These are phyloP conservation scores for Actenoides hombroni DNA, from an alignment of 2,113 vertebrate genomes.

Conservation along the genomic window DNA sequence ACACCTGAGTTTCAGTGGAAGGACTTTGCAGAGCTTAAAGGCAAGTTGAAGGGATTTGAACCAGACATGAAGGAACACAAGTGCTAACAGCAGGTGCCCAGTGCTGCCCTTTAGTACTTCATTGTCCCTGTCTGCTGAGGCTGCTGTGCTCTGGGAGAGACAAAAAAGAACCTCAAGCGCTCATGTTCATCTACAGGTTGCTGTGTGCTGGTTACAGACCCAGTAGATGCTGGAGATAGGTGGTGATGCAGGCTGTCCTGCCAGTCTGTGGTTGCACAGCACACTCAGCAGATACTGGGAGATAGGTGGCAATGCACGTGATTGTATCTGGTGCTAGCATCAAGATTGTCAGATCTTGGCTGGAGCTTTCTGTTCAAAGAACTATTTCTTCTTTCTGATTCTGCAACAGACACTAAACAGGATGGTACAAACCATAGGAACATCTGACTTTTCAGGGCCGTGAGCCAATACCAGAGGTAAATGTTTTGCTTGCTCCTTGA, in stretches of 20 bases:
- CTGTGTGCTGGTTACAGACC: not conserved
- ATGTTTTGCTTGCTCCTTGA: not conserved
- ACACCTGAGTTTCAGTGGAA: not conserved
- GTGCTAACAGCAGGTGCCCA: not conserved
- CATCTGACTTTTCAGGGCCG: not conserved
- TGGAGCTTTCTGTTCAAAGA: not conserved
- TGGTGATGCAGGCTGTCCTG: not conserved
- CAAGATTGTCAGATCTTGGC: slow-evolving; percentile 18
- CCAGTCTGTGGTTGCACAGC: not conserved
- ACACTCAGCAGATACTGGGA: not conserved
- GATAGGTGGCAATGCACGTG: slow-evolving; percentile 1
- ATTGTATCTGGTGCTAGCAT: not conserved
- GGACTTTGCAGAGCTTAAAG: not conserved
- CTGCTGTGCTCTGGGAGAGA: not conserved
- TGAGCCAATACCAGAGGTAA: not conserved
- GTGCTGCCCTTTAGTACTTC: not conserved
- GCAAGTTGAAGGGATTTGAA: not conserved
- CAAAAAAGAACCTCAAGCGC: not conserved
- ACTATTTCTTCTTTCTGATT: slow-evolving; percentile 32
- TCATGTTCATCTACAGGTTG: not conserved
- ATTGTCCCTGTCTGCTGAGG: not conserved
- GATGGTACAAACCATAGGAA: slow-evolving; percentile 18
- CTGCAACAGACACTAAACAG: slow-evolving; percentile 24
- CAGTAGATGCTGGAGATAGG: not conserved
- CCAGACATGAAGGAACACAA: not conserved